Conservation (phyloP, 2,888 invertebrate genomes). For the Leptura quadrifasciata region DNA sequence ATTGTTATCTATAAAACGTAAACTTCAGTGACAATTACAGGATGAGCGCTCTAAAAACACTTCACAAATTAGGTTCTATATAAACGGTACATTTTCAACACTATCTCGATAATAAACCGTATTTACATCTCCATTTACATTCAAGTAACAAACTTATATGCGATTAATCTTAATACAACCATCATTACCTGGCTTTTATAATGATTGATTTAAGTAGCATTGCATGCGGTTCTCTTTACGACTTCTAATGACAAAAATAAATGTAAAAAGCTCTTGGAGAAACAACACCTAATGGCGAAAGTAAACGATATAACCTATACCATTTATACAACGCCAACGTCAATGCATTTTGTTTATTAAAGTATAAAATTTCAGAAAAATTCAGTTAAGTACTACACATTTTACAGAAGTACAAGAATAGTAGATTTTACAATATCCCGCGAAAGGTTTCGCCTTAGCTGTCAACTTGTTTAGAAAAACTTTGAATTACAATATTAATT, state of each 20-base stretch:
- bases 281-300: background rate
- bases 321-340: too few relatives aligned
- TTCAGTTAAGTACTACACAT: too few relatives aligned
- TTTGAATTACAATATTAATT: too few relatives aligned
- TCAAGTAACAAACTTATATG: conserved; percentile 13
- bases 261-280: background rate
- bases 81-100: background rate
- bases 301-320: background rate
- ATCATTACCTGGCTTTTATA: conserved; percentile 33
- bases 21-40: background rate
- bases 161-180: conserved; percentile 27
- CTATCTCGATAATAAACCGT: conserved; percentile 23
- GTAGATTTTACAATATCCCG: too few relatives aligned
- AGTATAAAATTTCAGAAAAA: too few relatives aligned
- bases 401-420: too few relatives aligned
- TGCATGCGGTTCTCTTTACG: conserved; percentile 14
- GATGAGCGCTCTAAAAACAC: background rate
- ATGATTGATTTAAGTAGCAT: conserved; percentile 28
- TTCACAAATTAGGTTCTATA: conserved; percentile 22
- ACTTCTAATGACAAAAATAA: conserved; percentile 19
- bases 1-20: too few relatives aligned
- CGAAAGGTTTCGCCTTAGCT: too few relatives aligned
- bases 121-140: conserved; percentile 33
- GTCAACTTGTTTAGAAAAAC: too few relatives aligned
- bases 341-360: too few relatives aligned